Evolutionary conservation across 1,140 invertebrate genomes (phyloP).

Genomic region (Drosophila yakuba): DNA sequence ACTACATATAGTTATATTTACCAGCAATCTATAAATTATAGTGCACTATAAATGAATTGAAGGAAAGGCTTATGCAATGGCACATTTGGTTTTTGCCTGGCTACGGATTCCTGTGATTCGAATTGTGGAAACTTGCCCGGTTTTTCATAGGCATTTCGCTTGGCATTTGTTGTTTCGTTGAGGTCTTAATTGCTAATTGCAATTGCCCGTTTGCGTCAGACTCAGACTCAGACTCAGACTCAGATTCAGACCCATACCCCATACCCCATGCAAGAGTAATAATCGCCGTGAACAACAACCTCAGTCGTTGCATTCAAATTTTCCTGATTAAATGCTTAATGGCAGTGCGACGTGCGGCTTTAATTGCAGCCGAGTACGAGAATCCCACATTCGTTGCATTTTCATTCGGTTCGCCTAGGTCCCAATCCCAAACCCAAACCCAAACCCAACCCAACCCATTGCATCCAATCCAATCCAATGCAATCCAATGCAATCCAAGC

Average conservation of each 20-base stretch:
- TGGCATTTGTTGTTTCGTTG: slow-evolving; percentile 5
- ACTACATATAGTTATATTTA: not conserved
- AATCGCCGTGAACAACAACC: slow-evolving; percentile 17
- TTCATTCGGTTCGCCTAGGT: slow-evolving; percentile 3
- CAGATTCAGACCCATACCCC: not conserved
- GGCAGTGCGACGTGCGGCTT: slow-evolving; percentile 73
- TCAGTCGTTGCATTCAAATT: slow-evolving; percentile 75
- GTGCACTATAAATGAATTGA: no score
- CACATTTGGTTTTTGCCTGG: slow-evolving; percentile 36
- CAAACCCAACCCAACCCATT: no score
- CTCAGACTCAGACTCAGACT: slow-evolving; percentile 57
- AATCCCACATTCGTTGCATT: not conserved
- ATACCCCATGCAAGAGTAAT: not conserved
- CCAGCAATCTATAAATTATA: no score
- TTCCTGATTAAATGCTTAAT: slow-evolving; percentile 77
- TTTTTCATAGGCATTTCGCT: not conserved
- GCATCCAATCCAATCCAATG: not conserved
- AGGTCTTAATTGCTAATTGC: slow-evolving; percentile 80
- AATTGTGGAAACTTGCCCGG: slow-evolving; percentile 12
- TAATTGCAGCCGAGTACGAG: slow-evolving; percentile 56
- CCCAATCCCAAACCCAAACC: not conserved
- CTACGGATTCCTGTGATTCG: slow-evolving; percentile 9
- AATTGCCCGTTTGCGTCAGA: slow-evolving; percentile 78
- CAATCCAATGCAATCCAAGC: slow-evolving; percentile 3
- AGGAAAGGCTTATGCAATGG: slow-evolving; percentile 35